Evolutionary conservation across 2,888 invertebrate genomes (phyloP).

Genomic region (Oegoconia quadripuncta): DNA sequence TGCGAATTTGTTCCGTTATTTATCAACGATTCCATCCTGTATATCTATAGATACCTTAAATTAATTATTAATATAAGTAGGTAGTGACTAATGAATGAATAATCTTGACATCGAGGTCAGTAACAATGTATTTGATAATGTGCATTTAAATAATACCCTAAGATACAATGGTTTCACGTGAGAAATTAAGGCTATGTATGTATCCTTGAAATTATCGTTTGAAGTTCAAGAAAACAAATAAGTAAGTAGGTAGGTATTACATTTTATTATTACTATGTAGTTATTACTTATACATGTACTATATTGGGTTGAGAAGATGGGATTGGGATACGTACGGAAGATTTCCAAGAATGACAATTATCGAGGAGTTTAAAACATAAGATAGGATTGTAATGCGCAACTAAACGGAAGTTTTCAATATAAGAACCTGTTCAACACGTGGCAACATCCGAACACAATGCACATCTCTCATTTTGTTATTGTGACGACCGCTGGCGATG

Average conservation of each 20-base stretch:
- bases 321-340: too few species aligned
- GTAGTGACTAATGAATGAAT: conserved; percentile 7
- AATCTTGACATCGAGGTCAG: conserved; percentile 14
- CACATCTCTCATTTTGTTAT: conserved; percentile 63
- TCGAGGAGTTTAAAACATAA: background rate
- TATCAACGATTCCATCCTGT: too few species aligned
- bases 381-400: background rate
- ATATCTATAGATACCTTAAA: too few species aligned
- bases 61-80: conserved; percentile 9
- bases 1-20: too few species aligned
- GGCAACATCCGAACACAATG: conserved; percentile 57
- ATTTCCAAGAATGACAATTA: background rate
- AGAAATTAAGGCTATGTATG: too few species aligned
- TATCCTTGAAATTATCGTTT: too few species aligned
- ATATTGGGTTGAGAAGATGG: too few species aligned
- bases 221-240: too few species aligned
- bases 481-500: conserved; percentile 56
- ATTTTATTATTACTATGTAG: too few species aligned
- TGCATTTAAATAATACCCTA: conserved; percentile 2
- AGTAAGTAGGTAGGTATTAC: too few species aligned
- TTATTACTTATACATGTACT: too few species aligned
- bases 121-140: background rate
- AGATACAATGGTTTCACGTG: conserved; percentile 1
- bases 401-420: conserved; percentile 44
- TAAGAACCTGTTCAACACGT: conserved; percentile 65